Evolutionary conservation across 2,888 invertebrate species (phyloP).

Genomic region (Eristalis intricaria): DNA sequence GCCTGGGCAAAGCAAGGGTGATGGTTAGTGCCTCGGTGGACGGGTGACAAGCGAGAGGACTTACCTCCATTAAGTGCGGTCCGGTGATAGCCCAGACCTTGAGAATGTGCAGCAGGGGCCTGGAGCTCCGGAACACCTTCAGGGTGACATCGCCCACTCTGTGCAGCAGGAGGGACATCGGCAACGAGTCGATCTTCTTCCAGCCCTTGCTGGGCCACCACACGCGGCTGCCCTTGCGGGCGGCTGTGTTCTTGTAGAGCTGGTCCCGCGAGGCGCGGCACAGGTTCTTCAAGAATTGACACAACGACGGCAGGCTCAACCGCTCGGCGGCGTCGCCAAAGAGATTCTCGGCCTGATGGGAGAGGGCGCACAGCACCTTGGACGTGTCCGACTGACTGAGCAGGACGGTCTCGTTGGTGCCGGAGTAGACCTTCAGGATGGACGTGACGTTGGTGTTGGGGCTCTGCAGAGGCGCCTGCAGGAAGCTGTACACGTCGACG

Average conservation of each 20-base stretch:
- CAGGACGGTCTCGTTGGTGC: constrained; percentile 82
- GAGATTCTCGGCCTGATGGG: constrained; percentile 94
- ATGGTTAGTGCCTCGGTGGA: not conserved
- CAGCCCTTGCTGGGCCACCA: constrained; percentile 82
- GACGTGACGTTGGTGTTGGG: constrained; percentile 82
- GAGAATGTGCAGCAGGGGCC: constrained; percentile 95
- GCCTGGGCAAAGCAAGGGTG: constrained; percentile 83
- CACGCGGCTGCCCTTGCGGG: constrained; percentile 81
- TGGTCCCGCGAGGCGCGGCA: constrained; percentile 93
- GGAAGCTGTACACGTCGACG: constrained; percentile 92
- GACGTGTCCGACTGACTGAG: constrained; percentile 91
- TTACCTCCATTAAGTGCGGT: constrained; percentile 95
- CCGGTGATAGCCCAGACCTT: constrained; percentile 96
- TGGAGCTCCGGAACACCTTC: constrained; percentile 91
- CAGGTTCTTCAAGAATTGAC: constrained; percentile 90
- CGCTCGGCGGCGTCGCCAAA: constrained; percentile 95
- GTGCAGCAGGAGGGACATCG: constrained; percentile 86
- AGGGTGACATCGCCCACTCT: constrained; percentile 94
- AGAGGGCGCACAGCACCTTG: constrained; percentile 93
- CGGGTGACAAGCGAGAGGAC: constrained; percentile 29
- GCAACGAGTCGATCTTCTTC: constrained; percentile 81
- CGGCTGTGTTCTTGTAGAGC: constrained; percentile 81
- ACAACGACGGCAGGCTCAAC: constrained; percentile 91
- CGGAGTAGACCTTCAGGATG: constrained; percentile 80
- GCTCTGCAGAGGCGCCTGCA: constrained; percentile 87